Evolutionary conservation across 2,888 invertebrate species (phyloP).

Genomic region (Sphinx pinastri): DNA sequence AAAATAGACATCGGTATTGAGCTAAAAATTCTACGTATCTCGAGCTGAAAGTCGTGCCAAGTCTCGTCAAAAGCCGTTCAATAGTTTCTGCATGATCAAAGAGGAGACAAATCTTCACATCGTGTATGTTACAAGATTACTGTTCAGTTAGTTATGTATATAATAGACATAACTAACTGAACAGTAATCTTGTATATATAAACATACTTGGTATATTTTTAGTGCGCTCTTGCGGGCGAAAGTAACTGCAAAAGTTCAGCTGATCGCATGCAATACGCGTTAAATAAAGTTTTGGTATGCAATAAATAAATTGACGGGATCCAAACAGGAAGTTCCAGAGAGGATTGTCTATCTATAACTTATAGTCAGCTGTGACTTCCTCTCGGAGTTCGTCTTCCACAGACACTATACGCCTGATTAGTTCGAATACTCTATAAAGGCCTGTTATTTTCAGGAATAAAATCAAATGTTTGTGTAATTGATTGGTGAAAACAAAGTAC

Average conservation of each 20-base stretch:
- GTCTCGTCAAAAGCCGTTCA: conserved; percentile 19
- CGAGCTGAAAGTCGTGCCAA: conserved; percentile 9
- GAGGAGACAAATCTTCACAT: conserved; percentile 5
- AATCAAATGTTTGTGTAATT: too few relatives aligned
- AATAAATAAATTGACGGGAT: not conserved
- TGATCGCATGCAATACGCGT: not conserved
- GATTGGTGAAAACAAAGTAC: too few relatives aligned
- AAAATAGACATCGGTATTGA: conserved; percentile 11
- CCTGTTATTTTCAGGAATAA: too few relatives aligned
- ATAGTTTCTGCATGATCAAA: conserved; percentile 12
- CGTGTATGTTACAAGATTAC: not conserved
- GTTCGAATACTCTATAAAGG: too few relatives aligned
- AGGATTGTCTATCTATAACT: not conserved
- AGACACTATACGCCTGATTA: not conserved
- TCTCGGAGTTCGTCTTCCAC: not conserved
- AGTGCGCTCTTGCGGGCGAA: not conserved
- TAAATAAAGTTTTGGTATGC: not conserved
- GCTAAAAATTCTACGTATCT: conserved; percentile 13
- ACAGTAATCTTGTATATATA: not conserved
- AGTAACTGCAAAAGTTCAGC: not conserved
- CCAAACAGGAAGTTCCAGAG: not conserved
- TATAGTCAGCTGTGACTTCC: not conserved
- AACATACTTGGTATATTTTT: not conserved
- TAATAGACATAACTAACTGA: not conserved
- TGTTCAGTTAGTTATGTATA: not conserved